Evolutionary conservation across 2,113 vertebrate genomes (phyloP), one percentile per base, ranked within the genome.

Genomic region (Sorex araneus): DNA sequence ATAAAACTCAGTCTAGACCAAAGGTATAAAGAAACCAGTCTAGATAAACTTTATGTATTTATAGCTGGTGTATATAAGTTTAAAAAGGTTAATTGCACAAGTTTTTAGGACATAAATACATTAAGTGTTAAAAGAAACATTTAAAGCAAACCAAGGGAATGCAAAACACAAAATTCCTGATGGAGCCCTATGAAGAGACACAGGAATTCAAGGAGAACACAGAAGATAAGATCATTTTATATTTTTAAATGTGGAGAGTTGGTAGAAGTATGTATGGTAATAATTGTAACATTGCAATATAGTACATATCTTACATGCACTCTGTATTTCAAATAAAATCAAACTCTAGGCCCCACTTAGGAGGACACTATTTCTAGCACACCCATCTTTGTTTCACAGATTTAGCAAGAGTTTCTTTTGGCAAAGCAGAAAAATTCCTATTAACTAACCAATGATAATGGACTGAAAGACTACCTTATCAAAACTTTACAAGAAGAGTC

Each of bases 381-480:
- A 57, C 0, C 28, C 50, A 45, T 79, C 63, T 81, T 87, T 47
- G 57, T 83, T 74, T 89, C 74, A 86, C 36, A 80, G n/a, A 70
- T 94, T 69, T 77, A 73, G 64, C 27, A 90, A 54, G 75, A 90
- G 60, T 88, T 34, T 83, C 78, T 92, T 71, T 60, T 79, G 71
- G 74, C 70, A 27, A 94, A 91, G 71, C 87, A 86, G 28, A 86
- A 71, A 57, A 86, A 81, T 83, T 81, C n/a, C 64, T 85, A 73
- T 94, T 75, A 86, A 75, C 28, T 66, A 50, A 82, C 36, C 70
- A 94, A 90, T 16, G 32, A 83, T 18, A 73, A 87, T 50, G 89
- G 74, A 95, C 16, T 71, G 43, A 70, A 96, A 84, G 54, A 60
- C 19, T 19, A 73, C 11, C 27, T 95, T 43, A 86, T 40, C 54